Evolutionary conservation across 2,113 vertebrate genomes (phyloP).

Genomic region (Etheostoma cragini): DNA sequence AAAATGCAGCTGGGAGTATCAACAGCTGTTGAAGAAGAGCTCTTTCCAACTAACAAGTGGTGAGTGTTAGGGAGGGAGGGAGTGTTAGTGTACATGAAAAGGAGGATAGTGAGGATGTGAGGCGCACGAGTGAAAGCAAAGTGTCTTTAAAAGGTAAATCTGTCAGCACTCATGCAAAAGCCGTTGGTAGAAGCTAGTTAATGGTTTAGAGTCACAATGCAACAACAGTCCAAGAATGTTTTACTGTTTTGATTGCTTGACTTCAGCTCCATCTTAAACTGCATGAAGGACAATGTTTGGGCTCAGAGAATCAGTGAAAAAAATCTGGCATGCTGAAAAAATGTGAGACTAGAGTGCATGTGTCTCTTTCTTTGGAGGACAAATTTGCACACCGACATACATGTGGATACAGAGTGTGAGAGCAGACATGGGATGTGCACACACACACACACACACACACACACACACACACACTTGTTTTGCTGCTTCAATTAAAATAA

Average conservation of each 20-base stretch:
- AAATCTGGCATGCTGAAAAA: constrained; percentile 15
- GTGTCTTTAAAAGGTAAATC: constrained; percentile 70
- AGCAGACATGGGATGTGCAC: neutral
- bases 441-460: neutral
- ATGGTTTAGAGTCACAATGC: constrained; percentile 53
- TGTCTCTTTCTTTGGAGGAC: constrained; percentile 17
- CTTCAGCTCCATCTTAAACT: constrained; percentile 39
- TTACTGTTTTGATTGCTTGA: constrained; percentile 12
- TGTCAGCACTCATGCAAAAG: constrained; percentile 59
- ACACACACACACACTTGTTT: neutral
- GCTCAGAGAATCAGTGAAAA: constrained; percentile 4
- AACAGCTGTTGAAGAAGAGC: constrained; percentile 75
- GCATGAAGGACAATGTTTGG: constrained; percentile 5
- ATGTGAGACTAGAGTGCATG: constrained; percentile 26
- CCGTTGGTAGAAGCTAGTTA: constrained; percentile 54
- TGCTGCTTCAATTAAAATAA: constrained; percentile 56
- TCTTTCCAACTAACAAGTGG: constrained; percentile 59
- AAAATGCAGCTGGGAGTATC: constrained; percentile 72
- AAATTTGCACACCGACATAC: constrained; percentile 24
- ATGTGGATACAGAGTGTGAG: constrained; percentile 12
- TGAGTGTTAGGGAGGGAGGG: constrained; percentile 7
- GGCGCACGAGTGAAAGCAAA: constrained; percentile 45
- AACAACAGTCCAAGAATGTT: constrained; percentile 27
- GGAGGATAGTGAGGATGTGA: constrained; percentile 46
- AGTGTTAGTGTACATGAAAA: constrained; percentile 38